Evolutionary conservation across 2,797 vertebrate genomes (phyloP).

Genomic region (Protonibea diacanthus): DNA sequence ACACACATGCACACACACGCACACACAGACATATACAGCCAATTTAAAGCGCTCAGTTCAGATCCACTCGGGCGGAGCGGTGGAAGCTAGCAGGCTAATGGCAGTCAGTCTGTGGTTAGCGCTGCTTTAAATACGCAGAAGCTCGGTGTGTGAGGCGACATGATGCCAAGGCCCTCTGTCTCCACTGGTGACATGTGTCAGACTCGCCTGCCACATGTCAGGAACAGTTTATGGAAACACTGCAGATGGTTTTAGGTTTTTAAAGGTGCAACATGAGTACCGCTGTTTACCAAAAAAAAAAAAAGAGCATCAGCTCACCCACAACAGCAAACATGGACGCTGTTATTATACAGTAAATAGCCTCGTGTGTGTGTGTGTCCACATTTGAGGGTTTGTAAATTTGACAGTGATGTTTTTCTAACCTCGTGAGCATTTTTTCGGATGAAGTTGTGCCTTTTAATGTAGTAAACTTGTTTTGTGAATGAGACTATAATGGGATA

Average conservation of each 20-base stretch:
- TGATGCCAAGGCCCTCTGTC: constrained; percentile 80
- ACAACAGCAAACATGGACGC: constrained; percentile 56
- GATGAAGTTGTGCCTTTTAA: constrained; percentile 24
- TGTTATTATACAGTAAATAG: constrained; percentile 50
- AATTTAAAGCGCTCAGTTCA: constrained; percentile 74
- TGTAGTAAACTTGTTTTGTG: constrained; percentile 33
- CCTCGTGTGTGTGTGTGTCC: not conserved
- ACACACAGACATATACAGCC: constrained; percentile 52
- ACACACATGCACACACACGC: constrained; percentile 44
- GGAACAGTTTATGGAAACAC: constrained; percentile 75
- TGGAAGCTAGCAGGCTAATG: constrained; percentile 83
- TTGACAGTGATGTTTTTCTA: constrained; percentile 50
- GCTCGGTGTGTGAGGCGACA: constrained; percentile 75
- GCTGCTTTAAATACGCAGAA: constrained; percentile 74
- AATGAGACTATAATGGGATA: constrained; percentile 32
- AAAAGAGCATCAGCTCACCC: constrained; percentile 31
- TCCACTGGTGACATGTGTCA: constrained; percentile 83
- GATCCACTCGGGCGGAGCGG: constrained; percentile 70
- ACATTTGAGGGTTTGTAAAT: no score
- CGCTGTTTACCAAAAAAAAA: constrained; percentile 45
- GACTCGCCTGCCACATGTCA: constrained; percentile 78
- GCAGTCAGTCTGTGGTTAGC: constrained; percentile 82
- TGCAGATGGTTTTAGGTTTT: constrained; percentile 63
- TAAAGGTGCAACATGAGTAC: constrained; percentile 61
- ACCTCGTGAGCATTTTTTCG: constrained; percentile 15